These are phyloP conservation scores for Mormyrus proboscirostris DNA, from an alignment of 2,797 vertebrate species.

Conservation along the genomic window DNA sequence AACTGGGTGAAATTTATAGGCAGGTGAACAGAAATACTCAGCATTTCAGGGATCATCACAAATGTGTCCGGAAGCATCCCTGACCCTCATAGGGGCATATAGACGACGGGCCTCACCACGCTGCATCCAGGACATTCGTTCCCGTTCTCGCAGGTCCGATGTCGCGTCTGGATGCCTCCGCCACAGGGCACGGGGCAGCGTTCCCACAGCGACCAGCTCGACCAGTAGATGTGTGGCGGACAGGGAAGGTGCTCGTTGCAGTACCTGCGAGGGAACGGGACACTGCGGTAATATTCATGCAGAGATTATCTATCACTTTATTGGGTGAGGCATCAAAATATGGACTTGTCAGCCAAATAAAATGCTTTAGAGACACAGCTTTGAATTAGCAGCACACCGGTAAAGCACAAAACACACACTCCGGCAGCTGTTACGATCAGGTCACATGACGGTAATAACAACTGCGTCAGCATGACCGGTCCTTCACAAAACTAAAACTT, in stretches of 20 bases:
- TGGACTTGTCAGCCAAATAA: neutral
- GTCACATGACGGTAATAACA: neutral
- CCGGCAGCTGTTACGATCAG: neutral
- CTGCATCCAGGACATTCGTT: slow-evolving; percentile 88
- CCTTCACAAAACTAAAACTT: neutral
- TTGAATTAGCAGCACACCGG: neutral
- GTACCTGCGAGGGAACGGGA: slow-evolving; percentile 64
- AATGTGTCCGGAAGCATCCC: neutral
- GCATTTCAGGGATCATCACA: neutral
- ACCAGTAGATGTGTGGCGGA: slow-evolving; percentile 89
- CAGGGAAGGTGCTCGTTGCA: slow-evolving; percentile 94
- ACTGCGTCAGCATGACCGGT: neutral
- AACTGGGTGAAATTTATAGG: neutral
- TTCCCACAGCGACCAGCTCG: slow-evolving; percentile 91
- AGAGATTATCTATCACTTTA: neutral
- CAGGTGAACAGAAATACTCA: neutral
- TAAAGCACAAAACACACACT: neutral
- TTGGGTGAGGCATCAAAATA: neutral
- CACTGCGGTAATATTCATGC: neutral
- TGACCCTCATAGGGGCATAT: neutral
- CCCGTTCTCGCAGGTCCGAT: slow-evolving; percentile 86
- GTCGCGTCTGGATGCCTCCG: slow-evolving; percentile 86
- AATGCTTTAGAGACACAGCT: neutral
- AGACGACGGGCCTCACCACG: slow-evolving; percentile 60
- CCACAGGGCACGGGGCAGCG: slow-evolving; percentile 88